Evolutionary conservation across 1,140 invertebrate species (phyloP), one percentile per base, ranked within the genome.

Genomic region (Solenopsis invicta): DNA sequence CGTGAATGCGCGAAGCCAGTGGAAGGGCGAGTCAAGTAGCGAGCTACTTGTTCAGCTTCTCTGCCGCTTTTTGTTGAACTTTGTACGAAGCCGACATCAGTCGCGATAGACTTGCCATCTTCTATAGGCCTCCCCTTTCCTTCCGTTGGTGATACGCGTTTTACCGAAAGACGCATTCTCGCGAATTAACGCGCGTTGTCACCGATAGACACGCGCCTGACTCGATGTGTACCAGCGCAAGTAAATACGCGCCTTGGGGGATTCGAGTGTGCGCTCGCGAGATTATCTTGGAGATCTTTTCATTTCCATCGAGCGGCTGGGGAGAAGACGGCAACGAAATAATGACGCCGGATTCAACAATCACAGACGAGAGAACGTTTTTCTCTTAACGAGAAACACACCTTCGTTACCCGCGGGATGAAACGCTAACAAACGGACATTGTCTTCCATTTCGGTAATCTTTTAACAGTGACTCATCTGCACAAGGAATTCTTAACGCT

Each of bases 341-440:
- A 82, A 82, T 74, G 80, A 82, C 67, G 52, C 52, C 66, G 37
- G 29, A 12, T 18, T n/a, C 29, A 50, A 69, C 21, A 71, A 64
- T 29, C 54, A 45, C 52, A 18, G 80, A 2, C 29, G n/a, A n/a
- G 24, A 82, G 18, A 18, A 48, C 52, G 67, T 74, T 82, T 82
- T 72, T 82, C 67, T 72, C 54, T 56, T 82, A 82, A 82, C 67
- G 67, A 82, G 80, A 82, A 82, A 82, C 80, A 54, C 67, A 50
- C 80, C 80, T 82, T 82, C 67, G 67, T 82, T 82, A 82, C 37
- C 16, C 52, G 41, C 41, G 54, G 24, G 54, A 48, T 72, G 54
- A 82, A 72, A 82, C 3, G 80, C 67, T 41, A 61, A 82, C 67
- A 82, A 82, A 82, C 62, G 48, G 41, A 52, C 24, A 41, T 56